phyloP scores from a whole-genome alignment of 2,888 invertebrate genomes.

The Melanargia galathea region DNA sequence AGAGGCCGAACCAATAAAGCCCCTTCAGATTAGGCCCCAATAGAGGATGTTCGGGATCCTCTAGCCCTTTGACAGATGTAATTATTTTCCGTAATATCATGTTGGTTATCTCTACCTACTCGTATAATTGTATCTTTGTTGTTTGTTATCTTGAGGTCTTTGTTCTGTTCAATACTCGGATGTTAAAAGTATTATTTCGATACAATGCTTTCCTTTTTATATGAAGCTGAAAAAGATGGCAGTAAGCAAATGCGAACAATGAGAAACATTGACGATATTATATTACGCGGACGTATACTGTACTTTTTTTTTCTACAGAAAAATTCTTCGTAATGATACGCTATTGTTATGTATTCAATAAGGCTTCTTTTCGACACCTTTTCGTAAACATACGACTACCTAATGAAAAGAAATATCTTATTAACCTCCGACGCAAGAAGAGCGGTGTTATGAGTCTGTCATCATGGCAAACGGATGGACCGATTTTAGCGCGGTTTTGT shows the following conservation, averaged over 20 bases:
- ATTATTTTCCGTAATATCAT: slow-evolving; percentile 42
- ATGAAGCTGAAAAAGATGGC: not conserved
- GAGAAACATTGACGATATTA: slow-evolving; percentile 1
- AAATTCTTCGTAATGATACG: not conserved
- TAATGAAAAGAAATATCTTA: no score
- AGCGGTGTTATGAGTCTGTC: no score
- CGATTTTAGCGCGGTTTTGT: no score
- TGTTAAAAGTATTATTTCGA: not conserved
- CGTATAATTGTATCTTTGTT: not conserved
- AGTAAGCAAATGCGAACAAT: slow-evolving; percentile 8
- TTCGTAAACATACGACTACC: not conserved
- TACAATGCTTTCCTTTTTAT: slow-evolving; percentile 11
- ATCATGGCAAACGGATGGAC: no score
- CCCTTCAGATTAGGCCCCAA: slow-evolving; percentile 61
- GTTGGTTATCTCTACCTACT: not conserved
- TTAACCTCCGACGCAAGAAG: no score
- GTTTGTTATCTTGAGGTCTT: not conserved
- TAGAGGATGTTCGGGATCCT: slow-evolving; percentile 58
- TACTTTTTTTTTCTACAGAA: not conserved
- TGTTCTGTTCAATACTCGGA: not conserved
- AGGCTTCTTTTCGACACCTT: not conserved
- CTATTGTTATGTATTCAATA: not conserved
- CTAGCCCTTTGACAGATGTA: slow-evolving; percentile 48
- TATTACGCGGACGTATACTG: not conserved
- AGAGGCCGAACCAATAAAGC: slow-evolving; percentile 58